Conservation (phyloP, 2,888 invertebrate genomes). For the Euspilapteryx auroguttella region DNA sequence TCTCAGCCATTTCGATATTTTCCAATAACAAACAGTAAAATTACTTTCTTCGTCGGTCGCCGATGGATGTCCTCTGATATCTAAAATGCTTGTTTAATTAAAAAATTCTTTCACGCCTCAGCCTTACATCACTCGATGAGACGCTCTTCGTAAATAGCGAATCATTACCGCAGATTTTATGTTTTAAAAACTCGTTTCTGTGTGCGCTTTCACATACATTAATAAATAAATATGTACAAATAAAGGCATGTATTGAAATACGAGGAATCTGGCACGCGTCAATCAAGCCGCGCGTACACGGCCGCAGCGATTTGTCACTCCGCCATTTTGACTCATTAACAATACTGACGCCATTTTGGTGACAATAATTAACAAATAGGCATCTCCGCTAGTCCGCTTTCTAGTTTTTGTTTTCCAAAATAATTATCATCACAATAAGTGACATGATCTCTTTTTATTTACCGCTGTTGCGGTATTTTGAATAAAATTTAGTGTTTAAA, state of each 20-base stretch:
- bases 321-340: constrained; percentile 46
- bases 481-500: constrained; percentile 46
- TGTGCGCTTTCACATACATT: constrained; percentile 45
- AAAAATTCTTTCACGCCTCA: too few relatives aligned
- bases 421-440: constrained; percentile 59
- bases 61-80: too few relatives aligned
- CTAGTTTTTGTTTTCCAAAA: constrained; percentile 58
- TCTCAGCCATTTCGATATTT: constrained; percentile 55
- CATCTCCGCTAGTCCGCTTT: constrained; percentile 48
- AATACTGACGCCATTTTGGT: constrained; percentile 51
- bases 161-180: constrained; percentile 38
- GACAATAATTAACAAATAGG: constrained; percentile 59
- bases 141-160: constrained; percentile 27
- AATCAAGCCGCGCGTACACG: constrained; percentile 50
- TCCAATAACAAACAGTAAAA: constrained; percentile 43
- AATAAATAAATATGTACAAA: constrained; percentile 51
- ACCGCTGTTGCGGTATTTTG: constrained; percentile 50
- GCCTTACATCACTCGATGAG: constrained; percentile 19
- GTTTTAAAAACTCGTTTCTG: constrained; percentile 46
- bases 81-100: too few relatives aligned
- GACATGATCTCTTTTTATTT: constrained; percentile 51
- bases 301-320: constrained; percentile 52
- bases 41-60: constrained; percentile 18
- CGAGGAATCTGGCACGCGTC: constrained; percentile 54
- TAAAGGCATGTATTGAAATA: too few relatives aligned